A percentile compares a stretch with the other conserved stretches of the same genome.
Evolutionary conservation across 2,113 vertebrate genomes (phyloP).

Genomic region (Tragelaphus imberbis): DNA sequence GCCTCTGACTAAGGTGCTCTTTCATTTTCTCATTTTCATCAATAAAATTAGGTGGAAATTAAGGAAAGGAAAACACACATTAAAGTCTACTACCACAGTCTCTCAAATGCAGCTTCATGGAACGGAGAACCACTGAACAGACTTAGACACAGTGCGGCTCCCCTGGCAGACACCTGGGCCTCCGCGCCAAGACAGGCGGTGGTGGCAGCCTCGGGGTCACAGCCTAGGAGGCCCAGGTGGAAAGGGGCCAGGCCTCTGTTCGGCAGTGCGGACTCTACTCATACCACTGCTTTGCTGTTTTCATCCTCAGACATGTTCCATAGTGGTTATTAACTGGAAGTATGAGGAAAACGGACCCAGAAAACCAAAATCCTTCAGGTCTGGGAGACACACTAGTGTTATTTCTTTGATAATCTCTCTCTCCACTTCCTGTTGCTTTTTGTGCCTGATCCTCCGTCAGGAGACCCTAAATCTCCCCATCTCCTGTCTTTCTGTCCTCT

Average conservation of each 20-base stretch:
- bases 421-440: background rate
- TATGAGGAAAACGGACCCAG: background rate
- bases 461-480: accelerated
- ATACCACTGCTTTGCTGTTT: no score
- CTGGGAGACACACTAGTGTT: background rate
- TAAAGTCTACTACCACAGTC: background rate
- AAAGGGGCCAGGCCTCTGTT: background rate
- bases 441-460: background rate
- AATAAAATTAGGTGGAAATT: background rate
- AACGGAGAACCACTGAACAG: background rate
- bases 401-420: background rate
- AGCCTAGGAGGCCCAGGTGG: background rate
- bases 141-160: background rate
- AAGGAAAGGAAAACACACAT: background rate
- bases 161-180: background rate
- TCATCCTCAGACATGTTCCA: background rate
- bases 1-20: background rate
- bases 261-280: background rate
- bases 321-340: background rate
- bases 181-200: background rate
- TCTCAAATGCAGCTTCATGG: background rate
- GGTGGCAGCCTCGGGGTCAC: background rate
- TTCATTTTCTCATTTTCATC: background rate
- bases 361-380: background rate
- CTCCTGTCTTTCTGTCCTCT: no score